Evolutionary conservation across 37 sponge, comb jelly and placozoan species (phyloP).

Genomic region (Crambe crambe): DNA sequence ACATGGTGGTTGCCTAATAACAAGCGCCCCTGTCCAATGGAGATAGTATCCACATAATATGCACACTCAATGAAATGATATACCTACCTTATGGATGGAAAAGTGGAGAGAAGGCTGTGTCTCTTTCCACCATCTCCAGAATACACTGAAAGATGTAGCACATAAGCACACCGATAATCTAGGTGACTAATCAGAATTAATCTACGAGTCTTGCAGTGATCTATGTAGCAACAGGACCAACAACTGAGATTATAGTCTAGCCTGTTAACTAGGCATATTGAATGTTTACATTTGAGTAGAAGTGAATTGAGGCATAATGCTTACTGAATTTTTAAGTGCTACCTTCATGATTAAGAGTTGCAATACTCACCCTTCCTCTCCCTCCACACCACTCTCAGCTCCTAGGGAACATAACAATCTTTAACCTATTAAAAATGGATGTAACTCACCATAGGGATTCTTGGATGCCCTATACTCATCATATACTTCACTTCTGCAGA

Average conservation of each 20-base stretch:
- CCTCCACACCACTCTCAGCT: neutral
- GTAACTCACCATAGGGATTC: constrained; percentile 14
- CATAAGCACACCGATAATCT: too few relatives aligned
- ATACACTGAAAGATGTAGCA: constrained; percentile 29
- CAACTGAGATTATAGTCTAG: too few relatives aligned
- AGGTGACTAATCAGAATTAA: too few relatives aligned
- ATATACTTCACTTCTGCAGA: constrained; percentile 51
- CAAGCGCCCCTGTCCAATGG: constrained; percentile 39
- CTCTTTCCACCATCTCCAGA: constrained; percentile 44
- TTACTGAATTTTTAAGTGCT: too few relatives aligned
- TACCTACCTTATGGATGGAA: constrained; percentile 32
- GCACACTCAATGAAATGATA: too few relatives aligned
- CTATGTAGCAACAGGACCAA: too few relatives aligned
- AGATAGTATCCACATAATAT: neutral
- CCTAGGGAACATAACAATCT: neutral
- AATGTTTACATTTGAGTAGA: too few relatives aligned
- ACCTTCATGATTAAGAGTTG: too few relatives aligned
- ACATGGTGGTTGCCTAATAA: constrained; percentile 55
- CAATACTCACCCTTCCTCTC: constrained; percentile 5
- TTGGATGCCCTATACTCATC: constrained; percentile 31
- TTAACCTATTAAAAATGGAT: neutral
- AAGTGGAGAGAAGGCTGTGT: constrained; percentile 46
- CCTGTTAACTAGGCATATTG: too few relatives aligned
- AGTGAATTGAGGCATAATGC: too few relatives aligned
- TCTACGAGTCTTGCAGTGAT: too few relatives aligned